Conservation (phyloP, 2,797 vertebrate species). For the Peromyscus nudipes region DNA sequence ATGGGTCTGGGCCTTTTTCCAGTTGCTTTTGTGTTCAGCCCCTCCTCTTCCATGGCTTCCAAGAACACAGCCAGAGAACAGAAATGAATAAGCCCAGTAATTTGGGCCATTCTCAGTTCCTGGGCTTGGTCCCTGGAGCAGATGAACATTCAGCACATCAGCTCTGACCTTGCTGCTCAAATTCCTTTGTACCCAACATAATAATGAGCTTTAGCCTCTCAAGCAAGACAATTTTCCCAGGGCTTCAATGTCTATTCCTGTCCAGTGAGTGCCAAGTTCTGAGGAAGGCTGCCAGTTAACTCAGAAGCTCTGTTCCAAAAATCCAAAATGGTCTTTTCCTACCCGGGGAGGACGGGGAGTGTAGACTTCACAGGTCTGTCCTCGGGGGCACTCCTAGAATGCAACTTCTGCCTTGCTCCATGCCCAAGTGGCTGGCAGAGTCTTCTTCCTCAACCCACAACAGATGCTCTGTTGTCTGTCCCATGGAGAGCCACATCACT, state of each 20-base stretch:
- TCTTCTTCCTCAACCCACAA: background rate
- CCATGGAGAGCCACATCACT: background rate
- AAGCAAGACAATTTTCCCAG: constrained; percentile 64
- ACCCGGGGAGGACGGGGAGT: background rate
- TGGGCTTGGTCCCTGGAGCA: constrained; percentile 83
- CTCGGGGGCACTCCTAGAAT: background rate
- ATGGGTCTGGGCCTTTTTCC: constrained; percentile 26
- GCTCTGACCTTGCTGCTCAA: constrained; percentile 71
- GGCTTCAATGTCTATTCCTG: constrained; percentile 26
- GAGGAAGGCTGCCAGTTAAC: constrained; percentile 50
- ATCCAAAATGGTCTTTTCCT: background rate
- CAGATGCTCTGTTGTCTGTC: background rate
- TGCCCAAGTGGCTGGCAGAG: background rate
- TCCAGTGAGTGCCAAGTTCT: constrained; percentile 38
- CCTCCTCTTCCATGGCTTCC: constrained; percentile 47
- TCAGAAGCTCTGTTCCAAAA: background rate
- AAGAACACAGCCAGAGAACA: constrained; percentile 56
- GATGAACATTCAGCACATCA: constrained; percentile 80
- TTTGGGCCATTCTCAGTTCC: constrained; percentile 82
- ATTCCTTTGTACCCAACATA: constrained; percentile 54
- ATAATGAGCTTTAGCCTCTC: constrained; percentile 56
- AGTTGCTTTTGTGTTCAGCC: constrained; percentile 47
- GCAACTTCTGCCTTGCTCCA: background rate
- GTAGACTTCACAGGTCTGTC: background rate
- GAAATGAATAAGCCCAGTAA: constrained; percentile 72